Base-by-base conservation (phyloP, 2,113 vertebrate genomes). In the Amblyopsis rosae region DNA sequence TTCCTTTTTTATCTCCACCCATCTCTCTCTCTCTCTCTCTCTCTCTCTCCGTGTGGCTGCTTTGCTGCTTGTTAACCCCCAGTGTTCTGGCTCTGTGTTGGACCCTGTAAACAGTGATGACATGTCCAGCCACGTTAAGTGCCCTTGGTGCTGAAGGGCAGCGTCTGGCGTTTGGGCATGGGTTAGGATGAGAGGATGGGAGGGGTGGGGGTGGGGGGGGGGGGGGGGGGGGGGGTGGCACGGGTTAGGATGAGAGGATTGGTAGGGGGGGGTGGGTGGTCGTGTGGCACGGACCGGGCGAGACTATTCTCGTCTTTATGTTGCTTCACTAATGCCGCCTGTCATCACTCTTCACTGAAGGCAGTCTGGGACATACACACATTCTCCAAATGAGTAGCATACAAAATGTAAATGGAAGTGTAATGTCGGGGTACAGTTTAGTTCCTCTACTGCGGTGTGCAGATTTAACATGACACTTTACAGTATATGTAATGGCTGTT, bases 311-410 rank as follows among this genome's bases (percentile, higher is more conserved):
- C 76, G 70, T 69, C 75, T 83, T 81, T 77, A 70, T 80, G 79
- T 80, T 77, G 79, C 81, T 83, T 75, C 65, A 81, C 81, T 85
- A 80, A 86, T 87, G 86, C 76, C 73, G 81, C 73, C 75, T 84
- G 83, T 86, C 83, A 84, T 77, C 82, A 62, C 79, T 72, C 77
- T 75, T 83, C 84, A 79, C 77, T 85, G 74, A 82, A 76, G 75
- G 72, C 77, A 84, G 80, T 75, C 62, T 74, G 83, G 82, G 82
- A 81, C 81, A 78, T 76, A 62, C 64, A 62, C 76, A 54, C 59
- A n/a, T 35, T n/a, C 33, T 12, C 59, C 35, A 54, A 72, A 72
- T 67, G 60, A 62, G 58, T 69, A 70, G 41, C 62, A 79, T 66
- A 67, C 3, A 65, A 64, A 64, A 69, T 41, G 4, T 41, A 8